Evolutionary conservation across 2,797 vertebrate genomes (phyloP).

Genomic region (Amazona finschi): DNA sequence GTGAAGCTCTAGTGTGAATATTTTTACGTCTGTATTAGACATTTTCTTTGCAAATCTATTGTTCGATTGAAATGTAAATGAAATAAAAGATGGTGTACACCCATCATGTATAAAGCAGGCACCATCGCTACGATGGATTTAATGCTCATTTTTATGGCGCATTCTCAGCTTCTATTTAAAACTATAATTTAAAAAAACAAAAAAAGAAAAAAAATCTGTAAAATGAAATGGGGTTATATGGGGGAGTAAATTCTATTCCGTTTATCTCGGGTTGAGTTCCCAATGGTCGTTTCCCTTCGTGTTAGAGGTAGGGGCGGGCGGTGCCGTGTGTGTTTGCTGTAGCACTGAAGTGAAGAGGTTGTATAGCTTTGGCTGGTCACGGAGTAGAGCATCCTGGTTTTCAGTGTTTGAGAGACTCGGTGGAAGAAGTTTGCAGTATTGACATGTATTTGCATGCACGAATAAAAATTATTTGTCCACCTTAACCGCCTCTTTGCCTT

Average conservation of each 20-base stretch:
- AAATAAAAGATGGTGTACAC: conserved; percentile 97
- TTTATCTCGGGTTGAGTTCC: conserved; percentile 91
- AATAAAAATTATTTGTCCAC: conserved; percentile 88
- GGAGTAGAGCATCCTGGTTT: conserved; percentile 84
- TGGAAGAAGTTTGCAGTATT: conserved; percentile 86
- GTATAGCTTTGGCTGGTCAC: conserved; percentile 81
- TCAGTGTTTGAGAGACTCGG: conserved; percentile 80
- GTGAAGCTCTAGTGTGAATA: conserved; percentile 94
- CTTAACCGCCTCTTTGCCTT: conserved; percentile 57
- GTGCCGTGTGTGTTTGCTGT: conserved; percentile 82
- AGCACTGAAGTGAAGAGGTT: conserved; percentile 81
- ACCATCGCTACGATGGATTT: conserved; percentile 97
- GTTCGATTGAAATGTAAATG: conserved; percentile 99
- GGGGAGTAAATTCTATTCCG: conserved; percentile 91
- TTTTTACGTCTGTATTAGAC: conserved; percentile 99
- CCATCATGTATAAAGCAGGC: conserved; percentile 96
- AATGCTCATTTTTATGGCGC: conserved; percentile 93
- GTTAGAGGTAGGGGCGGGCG: conserved; percentile 78
- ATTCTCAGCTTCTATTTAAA: conserved; percentile 94
- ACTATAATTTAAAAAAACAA: conserved; percentile 88
- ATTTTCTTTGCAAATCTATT: conserved; percentile 99
- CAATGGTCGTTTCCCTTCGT: conserved; percentile 89
- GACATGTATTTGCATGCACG: conserved; percentile 94
- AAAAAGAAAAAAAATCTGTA: conserved; percentile 86
- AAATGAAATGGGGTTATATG: conserved; percentile 85